Conservation (phyloP, 2,888 invertebrate species). For the Bhutanitis thaidina region DNA sequence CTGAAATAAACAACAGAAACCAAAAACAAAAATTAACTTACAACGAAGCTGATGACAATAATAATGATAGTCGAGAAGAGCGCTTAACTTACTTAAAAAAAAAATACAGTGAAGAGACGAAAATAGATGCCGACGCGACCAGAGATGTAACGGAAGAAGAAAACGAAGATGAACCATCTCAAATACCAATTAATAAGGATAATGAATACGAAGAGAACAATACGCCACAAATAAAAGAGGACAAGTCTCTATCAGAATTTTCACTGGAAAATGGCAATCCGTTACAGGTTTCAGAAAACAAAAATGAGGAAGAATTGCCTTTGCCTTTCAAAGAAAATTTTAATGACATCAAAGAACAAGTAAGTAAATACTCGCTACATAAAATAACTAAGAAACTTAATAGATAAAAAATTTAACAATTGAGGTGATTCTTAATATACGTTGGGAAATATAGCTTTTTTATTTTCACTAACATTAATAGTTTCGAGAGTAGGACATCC, state of each 20-base stretch:
- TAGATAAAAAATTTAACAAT: no score
- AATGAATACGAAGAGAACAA: conserved; percentile 12
- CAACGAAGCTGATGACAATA: conserved; percentile 17
- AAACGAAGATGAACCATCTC: conserved; percentile 20
- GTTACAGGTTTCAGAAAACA: conserved; percentile 9
- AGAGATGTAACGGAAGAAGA: conserved; percentile 19
- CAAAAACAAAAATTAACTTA: conserved; percentile 16
- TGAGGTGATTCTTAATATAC: no score
- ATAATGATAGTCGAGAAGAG: conserved; percentile 13
- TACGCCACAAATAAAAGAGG: conserved; percentile 29
- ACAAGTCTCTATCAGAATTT: conserved; percentile 57
- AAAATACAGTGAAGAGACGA: conserved; percentile 13
- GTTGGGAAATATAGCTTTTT: no score
- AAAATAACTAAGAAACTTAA: neutral
- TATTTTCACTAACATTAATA: no score
- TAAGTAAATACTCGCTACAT: conserved; percentile 8
- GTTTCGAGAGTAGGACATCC: no score
- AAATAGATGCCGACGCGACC: conserved; percentile 14
- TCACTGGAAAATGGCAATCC: conserved; percentile 38
- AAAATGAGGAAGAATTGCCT: conserved; percentile 14
- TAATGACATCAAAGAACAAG: conserved; percentile 28
- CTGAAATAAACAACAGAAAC: conserved; percentile 22
- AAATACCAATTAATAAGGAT: conserved; percentile 3
- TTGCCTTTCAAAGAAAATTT: conserved; percentile 20
- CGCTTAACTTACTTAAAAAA: conserved; percentile 9